Conservation (phyloP, 2,888 invertebrate species). For the Lymantria dispar region DNA sequence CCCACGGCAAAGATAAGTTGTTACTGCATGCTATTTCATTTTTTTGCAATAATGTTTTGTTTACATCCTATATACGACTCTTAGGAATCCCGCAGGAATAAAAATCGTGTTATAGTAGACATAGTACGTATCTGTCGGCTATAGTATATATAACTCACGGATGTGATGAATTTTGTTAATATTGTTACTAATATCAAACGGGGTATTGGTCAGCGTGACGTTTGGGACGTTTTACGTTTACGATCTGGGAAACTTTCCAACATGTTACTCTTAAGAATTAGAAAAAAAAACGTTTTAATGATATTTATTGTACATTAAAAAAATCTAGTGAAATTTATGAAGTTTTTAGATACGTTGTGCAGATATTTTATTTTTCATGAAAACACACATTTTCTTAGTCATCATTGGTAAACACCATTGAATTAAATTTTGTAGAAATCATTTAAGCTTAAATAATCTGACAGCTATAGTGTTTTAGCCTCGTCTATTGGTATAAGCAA, state of each 20-base stretch:
- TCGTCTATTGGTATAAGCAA: no score
- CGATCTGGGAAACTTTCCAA: constrained; percentile 42
- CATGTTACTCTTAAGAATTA: constrained; percentile 44
- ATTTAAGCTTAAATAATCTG: no score
- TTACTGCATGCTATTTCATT: no score
- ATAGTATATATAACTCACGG: no score
- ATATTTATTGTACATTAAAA: constrained; percentile 47
- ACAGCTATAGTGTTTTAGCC: no score
- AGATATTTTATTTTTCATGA: constrained; percentile 25
- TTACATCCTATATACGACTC: no score
- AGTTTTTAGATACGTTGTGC: constrained; percentile 20
- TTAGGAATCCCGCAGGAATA: no score
- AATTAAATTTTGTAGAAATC: constrained; percentile 13
- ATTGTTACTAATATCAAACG: constrained; percentile 18
- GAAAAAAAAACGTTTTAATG: constrained; percentile 37
- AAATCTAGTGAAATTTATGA: constrained; percentile 40
- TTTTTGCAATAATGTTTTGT: no score
- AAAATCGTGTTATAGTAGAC: no score
- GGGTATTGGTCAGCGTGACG: constrained; percentile 33
- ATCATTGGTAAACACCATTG: constrained; percentile 15
- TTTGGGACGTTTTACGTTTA: constrained; percentile 25
- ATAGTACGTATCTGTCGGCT: no score
- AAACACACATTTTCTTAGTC: constrained; percentile 17
- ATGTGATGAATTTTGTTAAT: not conserved
- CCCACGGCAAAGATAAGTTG: no score